Evolutionary conservation across 2,797 vertebrate genomes (phyloP).

Genomic region (Lithobates sylvaticus): DNA sequence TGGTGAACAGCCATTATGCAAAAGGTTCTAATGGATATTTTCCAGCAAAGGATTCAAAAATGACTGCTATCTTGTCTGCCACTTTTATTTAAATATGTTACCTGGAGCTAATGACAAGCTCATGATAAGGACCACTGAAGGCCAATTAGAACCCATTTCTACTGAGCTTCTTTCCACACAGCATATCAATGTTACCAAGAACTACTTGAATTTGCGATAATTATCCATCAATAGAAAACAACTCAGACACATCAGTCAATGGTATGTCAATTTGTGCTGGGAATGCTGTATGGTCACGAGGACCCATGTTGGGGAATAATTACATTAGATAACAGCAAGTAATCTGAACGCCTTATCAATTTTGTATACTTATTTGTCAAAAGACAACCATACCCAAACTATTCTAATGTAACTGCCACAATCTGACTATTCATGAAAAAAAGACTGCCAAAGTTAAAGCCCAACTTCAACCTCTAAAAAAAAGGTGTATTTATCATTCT

Average conservation of each 20-base stretch:
- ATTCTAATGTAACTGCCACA: not conserved
- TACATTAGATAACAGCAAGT: not conserved
- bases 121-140: constrained; percentile 62
- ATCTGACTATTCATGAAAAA: not conserved
- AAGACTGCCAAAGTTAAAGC: too few species aligned
- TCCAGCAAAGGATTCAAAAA: constrained; percentile 62
- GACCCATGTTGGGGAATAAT: not conserved
- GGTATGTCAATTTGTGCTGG: constrained; percentile 31
- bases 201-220: constrained; percentile 11
- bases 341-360: not conserved
- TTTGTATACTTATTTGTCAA: not conserved
- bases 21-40: not conserved
- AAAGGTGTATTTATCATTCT: not conserved
- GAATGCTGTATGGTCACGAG: not conserved
- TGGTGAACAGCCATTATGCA: not conserved
- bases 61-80: constrained; percentile 62
- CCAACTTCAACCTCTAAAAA: too few species aligned
- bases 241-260: constrained; percentile 6
- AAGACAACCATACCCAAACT: not conserved
- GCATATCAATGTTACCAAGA: constrained; percentile 22
- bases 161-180: not conserved
- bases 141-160: constrained; percentile 12
- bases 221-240: constrained; percentile 40
- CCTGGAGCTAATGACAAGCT: constrained; percentile 65
- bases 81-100: constrained; percentile 61